Conservation (phyloP, 2,797 vertebrate species). For the Pogoniulus pusillus region DNA sequence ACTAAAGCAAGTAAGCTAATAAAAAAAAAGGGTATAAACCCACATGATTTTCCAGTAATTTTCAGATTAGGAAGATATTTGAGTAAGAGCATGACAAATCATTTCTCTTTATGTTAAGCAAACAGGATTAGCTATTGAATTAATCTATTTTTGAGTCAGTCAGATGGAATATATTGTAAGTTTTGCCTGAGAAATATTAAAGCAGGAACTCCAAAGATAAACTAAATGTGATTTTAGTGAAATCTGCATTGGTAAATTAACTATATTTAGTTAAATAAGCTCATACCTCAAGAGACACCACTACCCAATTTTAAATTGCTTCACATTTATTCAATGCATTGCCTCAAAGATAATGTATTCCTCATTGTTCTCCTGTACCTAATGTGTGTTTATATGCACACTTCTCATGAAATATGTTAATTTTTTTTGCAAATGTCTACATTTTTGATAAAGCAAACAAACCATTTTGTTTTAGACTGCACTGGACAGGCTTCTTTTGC, state of each 20-base stretch:
- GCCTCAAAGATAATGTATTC: background rate
- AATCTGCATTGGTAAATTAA: background rate
- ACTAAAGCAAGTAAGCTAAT: background rate
- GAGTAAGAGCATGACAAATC: background rate
- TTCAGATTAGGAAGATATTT: conserved; percentile 25
- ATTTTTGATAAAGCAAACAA: background rate
- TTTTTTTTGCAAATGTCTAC: background rate
- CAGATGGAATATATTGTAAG: background rate
- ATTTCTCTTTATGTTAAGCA: background rate
- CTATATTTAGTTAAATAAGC: background rate
- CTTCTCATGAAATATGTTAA: background rate
- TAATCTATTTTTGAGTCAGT: background rate
- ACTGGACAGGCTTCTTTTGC: background rate
- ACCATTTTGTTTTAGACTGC: background rate
- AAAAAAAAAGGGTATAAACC: background rate
- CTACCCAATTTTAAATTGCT: background rate
- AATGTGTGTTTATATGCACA: background rate
- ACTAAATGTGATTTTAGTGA: background rate
- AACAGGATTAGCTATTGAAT: background rate
- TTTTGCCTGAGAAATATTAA: background rate
- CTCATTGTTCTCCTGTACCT: background rate
- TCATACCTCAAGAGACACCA: background rate
- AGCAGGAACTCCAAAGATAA: background rate
- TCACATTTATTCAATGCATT: background rate
- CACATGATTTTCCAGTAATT: background rate